Evolutionary conservation across 2,888 invertebrate genomes (phyloP), one percentile per base, ranked within the genome.

Genomic region (Pharmacophagus antenor): DNA sequence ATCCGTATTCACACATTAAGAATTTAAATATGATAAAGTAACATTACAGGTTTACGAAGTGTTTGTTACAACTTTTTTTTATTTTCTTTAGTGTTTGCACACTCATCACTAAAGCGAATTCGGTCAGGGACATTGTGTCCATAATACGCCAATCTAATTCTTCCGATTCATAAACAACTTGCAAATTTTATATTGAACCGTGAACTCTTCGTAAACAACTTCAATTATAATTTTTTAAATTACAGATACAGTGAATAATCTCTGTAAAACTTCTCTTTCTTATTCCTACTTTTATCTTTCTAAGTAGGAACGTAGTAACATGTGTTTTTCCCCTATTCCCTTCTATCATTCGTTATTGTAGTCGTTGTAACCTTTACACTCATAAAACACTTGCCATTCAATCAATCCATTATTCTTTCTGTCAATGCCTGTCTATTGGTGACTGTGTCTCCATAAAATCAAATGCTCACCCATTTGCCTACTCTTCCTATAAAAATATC

Each of bases 41-140:
- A 27, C 25, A 50, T 25, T 31, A n/a, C 27, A 12, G 8, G 7
- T 15, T 41, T 57, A 57, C 20, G 51, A 63, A 64, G 65, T 61
- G 67, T 64, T 67, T 62, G 61, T 57, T 61, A 64, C 55, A 63
- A 65, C 68, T 69, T 68, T 74, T 77, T 56, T 65, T 68, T 69
- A 69, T 69, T 68, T 74, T 77, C 56, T 65, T 68, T 69, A 69
- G 69, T 69, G 72, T 77, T 74, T 79, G 78, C 70, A 79, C 75
- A 78, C 76, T 76, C 73, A 79, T 81, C 80, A 80, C 79, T 76
- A 74, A 68, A 64, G 58, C 70, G 64, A 67, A 83, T 79, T 74
- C 64, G 72, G 88, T 82, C 87, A 87, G 78, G 85, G 85, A 74
- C 81, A 66, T n/a, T 63, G 59, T 27, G 27, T 58, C 37, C 20